phyloP scores from a whole-genome alignment of 2,888 invertebrate genomes.

The Amiota mariae region DNA sequence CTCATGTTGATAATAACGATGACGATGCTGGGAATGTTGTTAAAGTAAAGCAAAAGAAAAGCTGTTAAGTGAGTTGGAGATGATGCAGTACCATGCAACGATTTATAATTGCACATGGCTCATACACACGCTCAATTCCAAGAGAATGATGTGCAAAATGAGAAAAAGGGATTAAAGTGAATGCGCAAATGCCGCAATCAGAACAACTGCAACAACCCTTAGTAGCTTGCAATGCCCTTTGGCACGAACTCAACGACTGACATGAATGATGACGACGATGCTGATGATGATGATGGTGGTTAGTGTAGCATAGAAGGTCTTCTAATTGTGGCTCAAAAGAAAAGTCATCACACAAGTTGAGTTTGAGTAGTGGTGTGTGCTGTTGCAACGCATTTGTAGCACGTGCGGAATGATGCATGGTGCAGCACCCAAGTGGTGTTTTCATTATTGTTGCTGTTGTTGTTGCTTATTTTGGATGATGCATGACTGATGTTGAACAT shows the following conservation, averaged over 20 bases:
- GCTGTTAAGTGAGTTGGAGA: slow-evolving; percentile 49
- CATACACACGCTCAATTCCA: slow-evolving; percentile 8
- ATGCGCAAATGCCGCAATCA: not conserved
- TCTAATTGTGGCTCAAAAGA: too few relatives aligned
- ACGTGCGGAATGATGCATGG: slow-evolving; percentile 3
- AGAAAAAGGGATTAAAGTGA: slow-evolving; percentile 3
- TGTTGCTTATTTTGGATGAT: not conserved
- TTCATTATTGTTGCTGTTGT: too few relatives aligned
- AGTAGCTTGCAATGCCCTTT: not conserved
- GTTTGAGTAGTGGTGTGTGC: slow-evolving; percentile 7
- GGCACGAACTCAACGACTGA: not conserved
- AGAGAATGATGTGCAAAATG: slow-evolving; percentile 4
- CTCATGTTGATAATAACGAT: too few relatives aligned
- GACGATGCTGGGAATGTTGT: slow-evolving; percentile 18
- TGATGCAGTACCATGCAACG: slow-evolving; percentile 37
- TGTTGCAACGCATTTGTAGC: slow-evolving; percentile 12
- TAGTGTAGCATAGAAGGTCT: slow-evolving; percentile 4
- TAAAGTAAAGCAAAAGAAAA: slow-evolving; percentile 34
- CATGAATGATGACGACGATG: too few relatives aligned
- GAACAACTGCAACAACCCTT: not conserved
- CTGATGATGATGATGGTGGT: not conserved
- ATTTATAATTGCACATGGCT: slow-evolving; percentile 49
- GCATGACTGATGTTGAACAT: not conserved
- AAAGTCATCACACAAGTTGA: too few relatives aligned
- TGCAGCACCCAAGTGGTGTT: too few relatives aligned